phyloP scores from a whole-genome alignment of 2,888 invertebrate genomes.

The Eristalis arbustorum region DNA sequence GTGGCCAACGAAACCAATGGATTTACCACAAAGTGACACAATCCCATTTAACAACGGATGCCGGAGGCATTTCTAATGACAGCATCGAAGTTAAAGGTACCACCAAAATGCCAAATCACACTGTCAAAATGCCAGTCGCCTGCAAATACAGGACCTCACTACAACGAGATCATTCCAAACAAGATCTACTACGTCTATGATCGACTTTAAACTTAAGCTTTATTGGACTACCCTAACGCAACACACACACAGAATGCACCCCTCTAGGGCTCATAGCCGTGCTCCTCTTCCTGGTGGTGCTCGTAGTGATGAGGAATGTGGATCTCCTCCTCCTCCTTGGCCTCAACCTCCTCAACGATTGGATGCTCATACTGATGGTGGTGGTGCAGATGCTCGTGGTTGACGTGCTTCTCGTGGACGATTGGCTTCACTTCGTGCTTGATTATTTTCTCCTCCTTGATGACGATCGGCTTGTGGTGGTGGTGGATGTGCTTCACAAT shows the following conservation, averaged over 20 bases:
- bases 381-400: conserved; percentile 79
- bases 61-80: too few relatives aligned
- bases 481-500: conserved; percentile 79
- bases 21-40: too few relatives aligned
- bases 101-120: too few relatives aligned
- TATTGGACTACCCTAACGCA: conserved; percentile 7
- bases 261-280: not conserved
- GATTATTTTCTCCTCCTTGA: conserved; percentile 80
- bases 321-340: conserved; percentile 42
- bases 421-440: conserved; percentile 78
- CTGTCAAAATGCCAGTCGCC: too few relatives aligned
- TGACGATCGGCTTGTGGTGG: conserved; percentile 79
- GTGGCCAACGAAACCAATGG: too few relatives aligned
- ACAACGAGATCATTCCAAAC: too few relatives aligned
- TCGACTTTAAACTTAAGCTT: not conserved
- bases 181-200: too few relatives aligned
- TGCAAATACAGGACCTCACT: too few relatives aligned
- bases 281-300: conserved; percentile 17
- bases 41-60: too few relatives aligned
- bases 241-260: not conserved
- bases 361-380: conserved; percentile 71
- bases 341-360: conserved; percentile 24
- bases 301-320: conserved; percentile 51
- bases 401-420: conserved; percentile 75
- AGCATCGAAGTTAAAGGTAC: too few relatives aligned